These are phyloP conservation scores for Andrena fulva DNA, from an alignment of 2,888 invertebrate species.

Conservation along the genomic window DNA sequence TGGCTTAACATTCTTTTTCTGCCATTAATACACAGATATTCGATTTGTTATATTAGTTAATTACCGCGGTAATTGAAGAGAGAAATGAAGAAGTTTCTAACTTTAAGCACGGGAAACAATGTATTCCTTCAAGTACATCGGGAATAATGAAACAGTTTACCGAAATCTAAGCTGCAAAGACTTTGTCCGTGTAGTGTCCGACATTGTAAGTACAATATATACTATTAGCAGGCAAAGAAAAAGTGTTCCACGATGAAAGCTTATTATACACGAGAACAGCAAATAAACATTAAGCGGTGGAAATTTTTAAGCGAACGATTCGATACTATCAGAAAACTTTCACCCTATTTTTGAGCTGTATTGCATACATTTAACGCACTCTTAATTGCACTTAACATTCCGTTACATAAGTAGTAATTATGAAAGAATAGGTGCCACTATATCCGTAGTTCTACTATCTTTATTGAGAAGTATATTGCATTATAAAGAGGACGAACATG, in stretches of 20 bases:
- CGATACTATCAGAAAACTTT: background rate
- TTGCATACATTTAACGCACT: conserved; percentile 9
- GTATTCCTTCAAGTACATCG: conserved; percentile 5
- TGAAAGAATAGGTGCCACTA: conserved; percentile 45
- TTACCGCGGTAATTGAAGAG: background rate
- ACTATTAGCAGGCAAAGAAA: background rate
- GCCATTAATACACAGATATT: background rate
- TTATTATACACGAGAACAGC: background rate
- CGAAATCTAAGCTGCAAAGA: conserved; percentile 29
- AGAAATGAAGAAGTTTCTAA: background rate
- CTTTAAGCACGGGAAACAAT: background rate
- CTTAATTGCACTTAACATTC: conserved; percentile 20
- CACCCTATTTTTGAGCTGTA: background rate
- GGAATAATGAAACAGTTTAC: background rate
- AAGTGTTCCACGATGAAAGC: background rate
- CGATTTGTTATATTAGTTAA: background rate
- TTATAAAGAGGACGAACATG: conserved; percentile 18
- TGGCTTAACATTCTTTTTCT: background rate
- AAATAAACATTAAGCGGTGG: conserved; percentile 12
- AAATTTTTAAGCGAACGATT: conserved; percentile 7
- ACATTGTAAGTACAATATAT: conserved; percentile 29
- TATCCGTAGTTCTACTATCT: conserved; percentile 41
- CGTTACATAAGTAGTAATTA: conserved; percentile 28
- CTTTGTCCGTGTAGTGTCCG: conserved; percentile 14
- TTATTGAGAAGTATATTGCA: conserved; percentile 36